Evolutionary conservation across 2,797 vertebrate genomes (phyloP), one percentile per base, ranked within the genome.

Genomic region (Tiaroga cobitis): DNA sequence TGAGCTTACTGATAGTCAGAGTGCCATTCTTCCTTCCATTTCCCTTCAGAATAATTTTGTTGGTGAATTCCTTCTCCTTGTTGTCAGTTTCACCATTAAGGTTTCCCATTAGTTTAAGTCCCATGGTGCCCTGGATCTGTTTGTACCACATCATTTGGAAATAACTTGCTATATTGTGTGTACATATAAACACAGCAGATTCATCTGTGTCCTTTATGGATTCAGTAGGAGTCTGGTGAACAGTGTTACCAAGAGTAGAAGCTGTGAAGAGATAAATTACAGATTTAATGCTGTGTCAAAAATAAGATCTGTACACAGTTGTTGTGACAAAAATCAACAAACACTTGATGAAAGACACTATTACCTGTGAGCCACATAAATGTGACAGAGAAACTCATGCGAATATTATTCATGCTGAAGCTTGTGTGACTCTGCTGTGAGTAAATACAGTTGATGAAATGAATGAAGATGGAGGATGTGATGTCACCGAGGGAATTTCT

Each of bases 191-290:
- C 21, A 82, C 77, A 39, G 56, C 81, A 49, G 16, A 21, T 2
- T 80, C 39, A 5, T 80, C 7, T 51, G 41, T 11, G 1, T 54
- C 2, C 19, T 41, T 73, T 26, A 86, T 51, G 72, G 83, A 88
- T 88, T 86, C 86, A 37, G 15, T 51, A 7, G 87, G 46, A 87
- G 77, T 86, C 19, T 90, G 91, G 1, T 75, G 1, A 72, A 81
- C 84, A 56, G 2, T 67, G 19, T 61, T 74, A 74, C 41, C 56
- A 24, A 65, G 4, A 39, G 54, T 39, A 37, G 8, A 24, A 46
- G 24, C 87, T 84, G 56, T 37, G 10, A 18, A 77, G 13, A 82
- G 32, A 74, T 21, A 76, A 29, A 61, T 41, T 18, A 5, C 13
- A 21, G 7, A 61, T 19, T 34, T 11, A 32, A n/a, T 29, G 3